Base-by-base conservation (phyloP, 2,797 vertebrate species). In the Pangasius mekongensis region DNA sequence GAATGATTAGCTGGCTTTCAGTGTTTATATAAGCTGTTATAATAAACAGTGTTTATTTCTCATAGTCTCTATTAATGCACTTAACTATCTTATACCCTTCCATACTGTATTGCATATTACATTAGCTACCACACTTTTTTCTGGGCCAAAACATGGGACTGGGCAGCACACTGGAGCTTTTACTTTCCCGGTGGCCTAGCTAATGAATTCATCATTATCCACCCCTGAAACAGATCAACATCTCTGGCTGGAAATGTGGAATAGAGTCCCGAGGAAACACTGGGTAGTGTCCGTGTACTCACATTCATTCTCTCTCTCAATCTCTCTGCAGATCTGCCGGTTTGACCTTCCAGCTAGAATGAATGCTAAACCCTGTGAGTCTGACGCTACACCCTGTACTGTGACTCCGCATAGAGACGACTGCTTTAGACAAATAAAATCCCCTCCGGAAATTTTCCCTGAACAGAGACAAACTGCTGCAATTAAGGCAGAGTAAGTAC, bases 381-480 rank as follows among this genome's bases (percentile, higher is more conserved):
- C 62, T 43, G 83, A 54, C 60, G 22, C 24, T 2, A 36, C 43
- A 83, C 69, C 81, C 33, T 18, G 27, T 22, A 56, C 64, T 52
- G 84, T 86, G 84, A 88, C 83, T 62, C n/a, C 6, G 83, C 66
- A 73, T 86, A 82, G 54, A 86, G 84, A 82, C 22, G 22, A 62
- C 64, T 86, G 54, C 39, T 82, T 86, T 73, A 60, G n/a, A 78
- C 60, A 64, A 64, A 47, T 8, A 49, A 60, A 73, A 69, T 78
- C 66, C 22, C 77, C 56, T 54, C 58, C 3, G 76, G 52, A 86
- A 86, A 39, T 62, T 73, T 74, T 36, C 73, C 76, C 36, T 24
- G 66, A 85, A 74, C 76, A 13, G 64, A 85, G 83, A 85, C 87
- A 81, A 85, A 81, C 64, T 81, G 71, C 62, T 13, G 87, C 62